Percentiles rank a stretch among this genome's conserved stretches.
Evolutionary conservation across 2,113 vertebrate genomes (phyloP).

Genomic region (Chrysochloris asiatica): DNA sequence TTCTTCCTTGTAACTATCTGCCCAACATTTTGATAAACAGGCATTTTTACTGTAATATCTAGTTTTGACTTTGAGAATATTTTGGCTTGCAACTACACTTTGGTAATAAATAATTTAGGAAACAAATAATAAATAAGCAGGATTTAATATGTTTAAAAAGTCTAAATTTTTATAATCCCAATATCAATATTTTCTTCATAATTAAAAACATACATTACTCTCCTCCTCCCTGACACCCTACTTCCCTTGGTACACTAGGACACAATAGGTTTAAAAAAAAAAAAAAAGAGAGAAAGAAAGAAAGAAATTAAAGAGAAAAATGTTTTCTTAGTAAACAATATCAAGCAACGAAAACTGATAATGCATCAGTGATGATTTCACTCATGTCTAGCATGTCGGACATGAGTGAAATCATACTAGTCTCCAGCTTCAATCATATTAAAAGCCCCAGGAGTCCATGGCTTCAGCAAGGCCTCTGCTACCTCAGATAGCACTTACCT

Average conservation of each 20-base stretch:
- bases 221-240: neutral
- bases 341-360: too few relatives aligned
- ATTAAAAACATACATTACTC: neutral
- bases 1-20: neutral
- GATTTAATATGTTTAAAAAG: neutral
- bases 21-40: neutral
- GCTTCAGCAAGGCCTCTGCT: rapidly evolving
- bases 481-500: slow-evolving; percentile 84
- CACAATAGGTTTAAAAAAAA: neutral
- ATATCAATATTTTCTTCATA: neutral
- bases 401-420: neutral
- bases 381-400: too few relatives aligned
- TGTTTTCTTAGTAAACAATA: neutral
- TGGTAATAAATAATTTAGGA: neutral
- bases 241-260: neutral
- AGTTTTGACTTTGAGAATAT: neutral
- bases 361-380: rapidly evolving
- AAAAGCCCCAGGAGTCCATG: neutral
- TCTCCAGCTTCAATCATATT: neutral
- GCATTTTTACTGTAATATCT: neutral
- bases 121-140: neutral
- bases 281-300: too few relatives aligned
- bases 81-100: neutral
- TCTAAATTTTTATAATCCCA: neutral
- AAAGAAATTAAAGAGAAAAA: neutral